A percentile compares a stretch with the other conserved stretches of the same genome.
Evolutionary conservation across 2,888 invertebrate genomes (phyloP).

Genomic region (Drosophila pullipes): DNA sequence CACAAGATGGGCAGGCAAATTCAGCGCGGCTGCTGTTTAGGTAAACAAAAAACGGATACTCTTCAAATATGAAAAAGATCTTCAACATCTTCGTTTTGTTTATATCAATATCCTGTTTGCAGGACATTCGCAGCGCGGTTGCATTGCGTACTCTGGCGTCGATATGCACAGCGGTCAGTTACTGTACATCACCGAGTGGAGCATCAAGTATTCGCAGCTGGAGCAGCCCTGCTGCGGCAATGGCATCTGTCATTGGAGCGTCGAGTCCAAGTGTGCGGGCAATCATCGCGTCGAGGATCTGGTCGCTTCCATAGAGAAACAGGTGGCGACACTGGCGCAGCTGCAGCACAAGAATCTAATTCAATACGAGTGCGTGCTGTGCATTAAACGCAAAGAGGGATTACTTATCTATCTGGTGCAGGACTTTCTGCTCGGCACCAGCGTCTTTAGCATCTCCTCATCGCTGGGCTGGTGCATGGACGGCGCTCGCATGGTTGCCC

Average conservation of each 20-base stretch:
- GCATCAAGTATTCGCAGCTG: slow-evolving; percentile 86
- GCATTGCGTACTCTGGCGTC: slow-evolving; percentile 91
- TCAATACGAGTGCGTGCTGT: slow-evolving; percentile 91
- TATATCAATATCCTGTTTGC: background rate
- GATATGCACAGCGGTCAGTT: slow-evolving; percentile 91
- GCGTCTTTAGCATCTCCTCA: slow-evolving; percentile 83
- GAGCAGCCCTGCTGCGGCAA: slow-evolving; percentile 82
- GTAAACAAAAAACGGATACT: slow-evolving; percentile 31
- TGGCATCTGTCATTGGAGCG: slow-evolving; percentile 83
- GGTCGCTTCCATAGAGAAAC: slow-evolving; percentile 89
- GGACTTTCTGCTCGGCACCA: slow-evolving; percentile 87
- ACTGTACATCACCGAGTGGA: slow-evolving; percentile 92
- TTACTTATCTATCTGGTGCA: slow-evolving; percentile 89
- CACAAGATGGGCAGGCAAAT: slow-evolving; percentile 88
- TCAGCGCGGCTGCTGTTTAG: slow-evolving; percentile 91
- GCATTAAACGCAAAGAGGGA: slow-evolving; percentile 87
- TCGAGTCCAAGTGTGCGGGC: slow-evolving; percentile 82
- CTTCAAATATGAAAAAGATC: background rate
- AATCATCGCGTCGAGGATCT: slow-evolving; percentile 84
- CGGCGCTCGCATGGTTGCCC: slow-evolving; percentile 87
- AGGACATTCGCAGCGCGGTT: slow-evolving; percentile 91
- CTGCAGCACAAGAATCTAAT: slow-evolving; percentile 90
- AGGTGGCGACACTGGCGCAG: slow-evolving; percentile 90
- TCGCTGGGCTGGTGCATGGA: slow-evolving; percentile 85
- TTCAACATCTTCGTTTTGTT: background rate